Base-by-base conservation (phyloP, 2,888 invertebrate species). In the Hypselothyrea guttata region DNA sequence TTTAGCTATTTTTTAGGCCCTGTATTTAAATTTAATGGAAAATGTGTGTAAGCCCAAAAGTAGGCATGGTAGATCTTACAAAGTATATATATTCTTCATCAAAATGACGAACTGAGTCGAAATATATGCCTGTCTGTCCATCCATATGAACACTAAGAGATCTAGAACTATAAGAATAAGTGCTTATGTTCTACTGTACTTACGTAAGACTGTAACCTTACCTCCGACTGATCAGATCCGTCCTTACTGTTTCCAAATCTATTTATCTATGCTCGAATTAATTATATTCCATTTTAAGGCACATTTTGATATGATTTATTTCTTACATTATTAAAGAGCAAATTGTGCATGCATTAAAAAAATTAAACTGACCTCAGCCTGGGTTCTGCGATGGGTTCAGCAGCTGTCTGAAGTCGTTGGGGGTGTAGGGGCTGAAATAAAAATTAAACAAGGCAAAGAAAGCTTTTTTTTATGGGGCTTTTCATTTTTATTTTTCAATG, bases 371-470 rank as follows among this genome's bases (percentile, higher is more conserved):
- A 57, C 33, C 44, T 35, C 13, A 37, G 7, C 11, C 9, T 9
- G 5, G 13, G 13, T 11, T 7, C 7, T 9, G 46, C 37, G 16
- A 13, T 37, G 38, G 44, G 12, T 11, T 18, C 28, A 37, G 27
- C 1, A 22, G 22, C 27, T 11, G 4, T 13, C 7, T 13, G 1
- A 2, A 1, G 7, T 11, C 12, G 18, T 1, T 7, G 30, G 4
- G 44, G 37, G 34, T 45, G 30, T 46, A 4, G 11, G 1, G 42
- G 35, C 1, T n/a, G n/a, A n/a, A n/a, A 55, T 59, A 42, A 51
- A 71, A 68, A 68, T 71, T 53, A 69, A 72, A 67, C 60, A 70
- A 56, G 40, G 63, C 49, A 41, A 59, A 33, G 53, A 31, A 41
- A 53, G 54, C 51, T 57, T 45, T 37, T 44, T 30, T 15, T 28